Evolutionary conservation across 2,113 vertebrate genomes (phyloP).

Genomic region (human (Homo sapiens)): DNA sequence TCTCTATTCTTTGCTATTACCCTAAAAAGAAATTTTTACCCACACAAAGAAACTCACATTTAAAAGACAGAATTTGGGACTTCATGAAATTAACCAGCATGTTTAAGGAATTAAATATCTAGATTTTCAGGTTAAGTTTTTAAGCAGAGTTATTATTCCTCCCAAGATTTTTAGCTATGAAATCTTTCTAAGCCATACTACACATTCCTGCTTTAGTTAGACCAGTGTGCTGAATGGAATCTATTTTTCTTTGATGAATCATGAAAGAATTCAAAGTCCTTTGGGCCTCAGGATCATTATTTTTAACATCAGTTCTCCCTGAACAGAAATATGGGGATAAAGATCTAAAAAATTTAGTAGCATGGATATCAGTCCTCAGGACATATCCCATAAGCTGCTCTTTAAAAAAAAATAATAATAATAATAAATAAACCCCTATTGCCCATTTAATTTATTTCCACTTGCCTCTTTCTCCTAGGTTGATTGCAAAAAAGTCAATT

Average conservation of each 20-base stretch:
- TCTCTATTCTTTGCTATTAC: not conserved
- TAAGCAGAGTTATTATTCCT: not conserved
- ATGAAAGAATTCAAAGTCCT: constrained; percentile 54
- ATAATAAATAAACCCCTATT: not conserved
- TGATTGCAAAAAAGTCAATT: not conserved
- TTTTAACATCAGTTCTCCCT: constrained; percentile 45
- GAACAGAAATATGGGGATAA: constrained; percentile 5
- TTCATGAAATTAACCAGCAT: constrained; percentile 17
- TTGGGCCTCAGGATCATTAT: constrained; percentile 4
- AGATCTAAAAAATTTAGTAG: constrained; percentile 37
- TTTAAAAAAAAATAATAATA: not conserved
- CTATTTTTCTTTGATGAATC: constrained; percentile 62
- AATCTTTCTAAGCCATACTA: not conserved
- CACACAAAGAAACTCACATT: not conserved
- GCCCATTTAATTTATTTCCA: not conserved
- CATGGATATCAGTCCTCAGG: not conserved
- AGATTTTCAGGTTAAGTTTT: not conserved
- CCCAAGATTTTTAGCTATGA: not conserved
- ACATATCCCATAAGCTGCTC: not conserved
- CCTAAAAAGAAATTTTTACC: not conserved
- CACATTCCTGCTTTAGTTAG: constrained; percentile 10
- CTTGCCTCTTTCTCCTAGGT: not conserved
- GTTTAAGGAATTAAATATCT: constrained; percentile 20
- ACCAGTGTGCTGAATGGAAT: constrained; percentile 15
- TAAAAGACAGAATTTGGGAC: not conserved